phyloP scores from a whole-genome alignment of 1,140 invertebrate genomes.

The Leptonema lineaticorne region DNA sequence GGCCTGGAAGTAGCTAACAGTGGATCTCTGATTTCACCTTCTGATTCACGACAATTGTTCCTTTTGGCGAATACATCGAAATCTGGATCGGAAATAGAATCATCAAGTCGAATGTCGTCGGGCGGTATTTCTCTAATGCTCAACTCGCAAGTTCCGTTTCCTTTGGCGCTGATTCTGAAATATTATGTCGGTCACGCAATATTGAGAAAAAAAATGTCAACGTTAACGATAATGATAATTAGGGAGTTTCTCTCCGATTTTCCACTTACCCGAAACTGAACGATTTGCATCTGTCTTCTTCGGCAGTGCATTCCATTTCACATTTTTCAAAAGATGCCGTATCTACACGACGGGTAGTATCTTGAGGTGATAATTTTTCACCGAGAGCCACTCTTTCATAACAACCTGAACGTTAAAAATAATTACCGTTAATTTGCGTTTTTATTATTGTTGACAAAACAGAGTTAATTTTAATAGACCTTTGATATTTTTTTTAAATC shows the following conservation, averaged over 20 bases:
- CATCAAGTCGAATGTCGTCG: conserved; percentile 45
- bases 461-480: no score
- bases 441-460: no score
- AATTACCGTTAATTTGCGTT: no score
- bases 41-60: conserved; percentile 47
- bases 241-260: not conserved
- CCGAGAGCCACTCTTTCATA: conserved; percentile 35
- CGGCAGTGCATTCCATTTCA: conserved; percentile 35
- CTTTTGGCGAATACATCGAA: conserved; percentile 64
- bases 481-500: no score
- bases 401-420: conserved; percentile 26
- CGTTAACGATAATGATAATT: not conserved
- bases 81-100: conserved; percentile 56
- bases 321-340: conserved; percentile 35
- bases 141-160: conserved; percentile 63
- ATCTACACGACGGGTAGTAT: conserved; percentile 32
- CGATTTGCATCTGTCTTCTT: conserved; percentile 33
- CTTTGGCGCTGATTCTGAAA: conserved; percentile 60
- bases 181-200: conserved; percentile 6
- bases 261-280: conserved; percentile 39
- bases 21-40: conserved; percentile 36
- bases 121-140: conserved; percentile 45
- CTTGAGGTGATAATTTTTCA: conserved; percentile 21
- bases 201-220: not conserved
- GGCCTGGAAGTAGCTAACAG: conserved; percentile 26